A percentile compares a stretch with the other conserved stretches of the same genome.
Evolutionary conservation across 1,140 invertebrate genomes (phyloP).

Genomic region (Pogonus chalceus): DNA sequence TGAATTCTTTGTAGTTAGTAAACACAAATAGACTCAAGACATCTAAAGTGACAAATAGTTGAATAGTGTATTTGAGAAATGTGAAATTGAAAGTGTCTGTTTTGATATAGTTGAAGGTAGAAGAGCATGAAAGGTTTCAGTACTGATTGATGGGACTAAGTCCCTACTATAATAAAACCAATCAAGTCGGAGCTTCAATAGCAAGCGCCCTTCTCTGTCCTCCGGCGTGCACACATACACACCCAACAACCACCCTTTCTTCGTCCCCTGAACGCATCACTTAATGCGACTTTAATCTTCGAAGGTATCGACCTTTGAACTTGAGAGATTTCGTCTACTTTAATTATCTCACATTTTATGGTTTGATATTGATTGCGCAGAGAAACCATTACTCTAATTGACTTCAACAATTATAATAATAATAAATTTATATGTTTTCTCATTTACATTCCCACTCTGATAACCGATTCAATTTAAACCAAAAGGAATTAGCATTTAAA

Average conservation of each 20-base stretch:
- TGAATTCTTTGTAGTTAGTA: no score
- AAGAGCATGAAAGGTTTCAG: slow-evolving; percentile 1
- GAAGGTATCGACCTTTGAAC: not conserved
- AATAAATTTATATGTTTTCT: no score
- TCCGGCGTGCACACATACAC: not conserved
- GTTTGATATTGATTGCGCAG: slow-evolving; percentile 1
- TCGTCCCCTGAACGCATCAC: no score
- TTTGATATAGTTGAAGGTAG: not conserved
- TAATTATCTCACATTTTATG: slow-evolving; percentile 5
- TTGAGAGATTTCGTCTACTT: not conserved
- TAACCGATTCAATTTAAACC: no score
- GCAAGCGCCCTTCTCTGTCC: not conserved
- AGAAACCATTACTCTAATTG: no score
- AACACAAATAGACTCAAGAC: no score
- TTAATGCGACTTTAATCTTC: slow-evolving; percentile 4
- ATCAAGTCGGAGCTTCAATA: not conserved
- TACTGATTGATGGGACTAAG: slow-evolving; percentile 1
- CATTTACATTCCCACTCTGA: no score
- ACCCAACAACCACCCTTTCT: slow-evolving; percentile 1
- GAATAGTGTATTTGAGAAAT: no score
- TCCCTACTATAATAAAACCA: slow-evolving; percentile 6
- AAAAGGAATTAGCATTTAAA: no score
- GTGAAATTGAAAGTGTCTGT: no score
- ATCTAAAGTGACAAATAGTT: no score
- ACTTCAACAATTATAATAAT: no score